Evolutionary conservation across 2,888 invertebrate species (phyloP), one percentile per base, ranked within the genome.

Genomic region (Philopedon plagiatum): DNA sequence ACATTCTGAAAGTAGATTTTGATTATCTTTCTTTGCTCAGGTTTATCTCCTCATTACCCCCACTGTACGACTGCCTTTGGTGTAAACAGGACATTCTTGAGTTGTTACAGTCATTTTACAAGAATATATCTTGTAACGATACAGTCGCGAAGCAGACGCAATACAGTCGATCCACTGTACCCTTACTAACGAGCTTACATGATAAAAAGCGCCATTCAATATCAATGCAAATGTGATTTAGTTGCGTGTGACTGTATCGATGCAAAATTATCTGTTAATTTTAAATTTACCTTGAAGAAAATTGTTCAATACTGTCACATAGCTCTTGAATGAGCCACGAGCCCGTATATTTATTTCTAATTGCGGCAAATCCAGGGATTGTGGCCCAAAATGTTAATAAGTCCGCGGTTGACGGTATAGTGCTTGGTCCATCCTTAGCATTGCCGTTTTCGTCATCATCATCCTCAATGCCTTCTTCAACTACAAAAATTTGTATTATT

Each of bases 241-340:
- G n/a, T n/a, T 34, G 34, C 7, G 34, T 2, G 5, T 34, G 34
- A 11, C 2, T 11, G 9, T 11, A 5, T 11, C 9, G 5, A 11
- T 34, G 34, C 9, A 34, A 4, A 8, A 32, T n/a, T 13, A 34
- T 13, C 41, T 51, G 51, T 23, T 26, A 13, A 37, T 29, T 41
- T 29, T 23, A 74, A 58, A 67, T 77, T 78, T 78, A 83, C 83
- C 70, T 73, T 46, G 78, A 23, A 19, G 76, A 77, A 51, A 76
- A 62, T 18, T 77, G 64, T 4, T 76, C 74, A 66, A 85, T 78
- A 60, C 76, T 75, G 13, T 82, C 72, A 70, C 85, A 85, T 8
- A 85, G 64, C 0, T 81, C 78, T 71, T 85, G 83, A 2, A 85
- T 84, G 64, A 84, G 84, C 85, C 85, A 85, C 0, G 84, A 79